A percentile compares a stretch with the other conserved stretches of the same genome.
Conservation (phyloP, 2,888 invertebrate genomes). For the Neoscelio sp. region DNA sequence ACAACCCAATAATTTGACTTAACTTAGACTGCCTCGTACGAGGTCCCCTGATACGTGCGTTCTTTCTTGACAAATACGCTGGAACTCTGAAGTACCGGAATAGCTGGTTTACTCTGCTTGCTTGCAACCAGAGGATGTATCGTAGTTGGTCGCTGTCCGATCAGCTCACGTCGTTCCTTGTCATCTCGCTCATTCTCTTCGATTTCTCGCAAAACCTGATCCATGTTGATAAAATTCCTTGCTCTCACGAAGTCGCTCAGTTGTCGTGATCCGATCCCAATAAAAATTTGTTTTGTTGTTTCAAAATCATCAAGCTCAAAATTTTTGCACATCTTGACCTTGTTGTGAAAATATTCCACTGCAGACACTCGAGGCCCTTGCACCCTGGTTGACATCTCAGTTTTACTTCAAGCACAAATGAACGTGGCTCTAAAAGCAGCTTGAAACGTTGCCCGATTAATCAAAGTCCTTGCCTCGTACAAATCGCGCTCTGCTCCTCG, state of each 20-base stretch:
- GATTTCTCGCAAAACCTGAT: background rate
- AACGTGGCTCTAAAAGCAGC: background rate
- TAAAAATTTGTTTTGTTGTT: too few species aligned
- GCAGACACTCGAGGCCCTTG: background rate
- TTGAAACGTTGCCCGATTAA: background rate
- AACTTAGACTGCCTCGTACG: too few species aligned
- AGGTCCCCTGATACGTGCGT: too few species aligned
- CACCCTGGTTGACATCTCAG: background rate
- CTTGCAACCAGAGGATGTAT: too few species aligned
- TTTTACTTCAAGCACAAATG: background rate
- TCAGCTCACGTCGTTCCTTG: too few species aligned
- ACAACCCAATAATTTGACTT: too few species aligned
- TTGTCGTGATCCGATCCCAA: too few species aligned
- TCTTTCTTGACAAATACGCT: too few species aligned
- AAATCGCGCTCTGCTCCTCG: background rate
- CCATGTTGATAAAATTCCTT: background rate
- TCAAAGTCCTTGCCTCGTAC: background rate
- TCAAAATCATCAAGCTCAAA: too few species aligned
- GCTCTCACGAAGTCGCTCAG: background rate
- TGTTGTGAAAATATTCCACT: slow-evolving; percentile 5
- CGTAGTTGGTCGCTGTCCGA: too few species aligned
- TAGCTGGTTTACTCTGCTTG: too few species aligned
- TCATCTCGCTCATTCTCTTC: background rate
- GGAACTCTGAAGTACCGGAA: too few species aligned
- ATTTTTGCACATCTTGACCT: background rate